Percentiles rank a stretch among this genome's conserved stretches.
Conservation (phyloP, 2,797 vertebrate genomes). For the Dermochelys coriacea region DNA sequence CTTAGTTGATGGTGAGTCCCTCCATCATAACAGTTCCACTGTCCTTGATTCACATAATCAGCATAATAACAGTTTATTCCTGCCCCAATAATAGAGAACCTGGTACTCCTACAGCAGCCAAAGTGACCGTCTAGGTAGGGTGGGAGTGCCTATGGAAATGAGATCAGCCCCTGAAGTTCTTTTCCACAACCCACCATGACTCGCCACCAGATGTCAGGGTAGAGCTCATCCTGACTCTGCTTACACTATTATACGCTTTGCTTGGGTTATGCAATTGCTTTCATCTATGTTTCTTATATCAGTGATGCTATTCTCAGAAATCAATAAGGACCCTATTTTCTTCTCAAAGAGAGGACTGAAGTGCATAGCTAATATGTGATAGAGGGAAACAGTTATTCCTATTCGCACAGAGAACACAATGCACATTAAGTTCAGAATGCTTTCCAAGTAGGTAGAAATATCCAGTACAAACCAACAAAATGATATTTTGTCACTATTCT, state of each 20-base stretch:
- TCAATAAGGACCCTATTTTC: not conserved
- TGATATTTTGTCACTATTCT: not conserved
- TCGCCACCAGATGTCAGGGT: no score
- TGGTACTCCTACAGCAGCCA: no score
- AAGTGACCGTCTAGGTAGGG: no score
- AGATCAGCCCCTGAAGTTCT: no score
- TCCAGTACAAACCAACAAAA: not conserved
- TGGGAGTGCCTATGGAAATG: no score
- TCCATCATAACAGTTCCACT: no score
- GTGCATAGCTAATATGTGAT: not conserved
- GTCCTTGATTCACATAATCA: no score
- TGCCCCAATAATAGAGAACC: no score
- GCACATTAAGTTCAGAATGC: not conserved
- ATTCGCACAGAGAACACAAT: not conserved
- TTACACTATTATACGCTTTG: slow-evolving; percentile 42
- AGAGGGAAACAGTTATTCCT: not conserved
- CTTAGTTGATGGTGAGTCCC: no score
- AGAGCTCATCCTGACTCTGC: no score
- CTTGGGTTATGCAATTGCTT: slow-evolving; percentile 24
- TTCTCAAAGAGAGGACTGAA: not conserved
- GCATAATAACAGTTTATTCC: no score
- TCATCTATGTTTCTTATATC: not conserved
- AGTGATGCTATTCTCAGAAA: slow-evolving; percentile 49
- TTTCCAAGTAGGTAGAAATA: not conserved
- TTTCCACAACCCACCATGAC: no score